These are phyloP conservation scores for Mus caroli DNA, from an alignment of 2,797 vertebrate species.

Conservation along the genomic window DNA sequence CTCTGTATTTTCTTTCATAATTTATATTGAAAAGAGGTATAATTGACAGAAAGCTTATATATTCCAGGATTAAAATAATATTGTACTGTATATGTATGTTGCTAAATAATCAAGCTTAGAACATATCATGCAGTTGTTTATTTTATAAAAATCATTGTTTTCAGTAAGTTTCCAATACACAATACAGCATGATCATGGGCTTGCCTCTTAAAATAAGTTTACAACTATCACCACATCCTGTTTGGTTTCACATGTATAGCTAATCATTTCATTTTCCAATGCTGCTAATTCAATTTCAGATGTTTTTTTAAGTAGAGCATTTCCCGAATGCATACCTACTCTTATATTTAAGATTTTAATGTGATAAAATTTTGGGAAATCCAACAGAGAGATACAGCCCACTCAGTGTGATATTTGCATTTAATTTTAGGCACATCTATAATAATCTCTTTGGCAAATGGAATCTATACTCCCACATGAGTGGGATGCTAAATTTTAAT, in stretches of 20 bases:
- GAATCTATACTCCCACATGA: conserved; percentile 59
- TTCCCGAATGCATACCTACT: conserved; percentile 44
- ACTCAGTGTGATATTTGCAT: conserved; percentile 65
- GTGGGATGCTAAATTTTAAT: conserved; percentile 71
- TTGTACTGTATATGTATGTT: not conserved
- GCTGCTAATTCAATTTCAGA: not conserved
- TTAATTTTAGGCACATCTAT: conserved; percentile 64
- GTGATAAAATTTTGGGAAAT: conserved; percentile 66
- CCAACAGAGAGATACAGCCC: conserved; percentile 32
- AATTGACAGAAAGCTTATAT: not conserved
- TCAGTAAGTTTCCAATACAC: not conserved
- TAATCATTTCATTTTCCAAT: conserved; percentile 35
- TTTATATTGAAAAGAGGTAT: not conserved
- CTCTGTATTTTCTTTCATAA: not conserved
- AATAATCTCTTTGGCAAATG: conserved; percentile 70
- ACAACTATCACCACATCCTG: not conserved
- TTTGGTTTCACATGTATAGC: not conserved
- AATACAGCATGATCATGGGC: not conserved
- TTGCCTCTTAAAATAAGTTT: not conserved
- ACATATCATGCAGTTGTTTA: not conserved
- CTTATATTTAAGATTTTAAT: conserved; percentile 65
- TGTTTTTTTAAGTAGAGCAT: not conserved
- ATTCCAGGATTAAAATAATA: not conserved
- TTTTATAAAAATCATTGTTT: not conserved
- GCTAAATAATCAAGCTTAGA: not conserved